These are phyloP conservation scores for Propithecus coquereli DNA, from an alignment of 2,113 vertebrate genomes.

Conservation along the genomic window DNA sequence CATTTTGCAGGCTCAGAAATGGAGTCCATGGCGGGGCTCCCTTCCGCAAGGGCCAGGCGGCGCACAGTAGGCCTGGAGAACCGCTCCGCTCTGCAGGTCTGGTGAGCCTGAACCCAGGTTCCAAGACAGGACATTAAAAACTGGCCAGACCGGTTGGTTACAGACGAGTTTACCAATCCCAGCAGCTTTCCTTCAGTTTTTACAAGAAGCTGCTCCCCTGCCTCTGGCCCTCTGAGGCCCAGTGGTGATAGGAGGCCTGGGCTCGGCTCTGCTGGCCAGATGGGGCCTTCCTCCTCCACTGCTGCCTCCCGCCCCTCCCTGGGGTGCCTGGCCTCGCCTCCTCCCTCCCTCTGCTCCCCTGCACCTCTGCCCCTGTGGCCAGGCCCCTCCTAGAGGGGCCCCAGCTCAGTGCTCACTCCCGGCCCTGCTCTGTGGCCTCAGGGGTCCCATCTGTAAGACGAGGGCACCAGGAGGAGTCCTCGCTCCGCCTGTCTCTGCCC, in stretches of 20 bases:
- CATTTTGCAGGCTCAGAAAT: fast-evolving
- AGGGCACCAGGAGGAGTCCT: fast-evolving
- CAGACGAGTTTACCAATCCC: not conserved
- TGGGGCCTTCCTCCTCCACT: not conserved
- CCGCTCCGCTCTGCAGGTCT: not conserved
- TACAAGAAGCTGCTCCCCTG: not conserved
- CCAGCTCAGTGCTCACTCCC: not conserved
- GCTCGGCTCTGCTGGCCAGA: no score
- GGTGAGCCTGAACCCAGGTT: not conserved
- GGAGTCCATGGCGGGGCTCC: fast-evolving
- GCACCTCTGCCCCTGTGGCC: not conserved
- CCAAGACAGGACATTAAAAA: not conserved
- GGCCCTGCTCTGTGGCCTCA: not conserved
- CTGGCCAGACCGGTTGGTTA: slow-evolving; percentile 13
- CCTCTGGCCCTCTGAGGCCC: not conserved
- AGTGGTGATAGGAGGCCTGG: not conserved
- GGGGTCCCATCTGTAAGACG: not conserved
- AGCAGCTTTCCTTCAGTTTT: not conserved
- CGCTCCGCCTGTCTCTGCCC: fast-evolving
- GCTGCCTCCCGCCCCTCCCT: not conserved
- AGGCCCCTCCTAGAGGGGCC: not conserved
- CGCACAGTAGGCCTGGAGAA: not conserved
- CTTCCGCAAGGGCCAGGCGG: fast-evolving
- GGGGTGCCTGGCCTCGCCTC: not conserved
- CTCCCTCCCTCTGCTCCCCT: not conserved